These are phyloP conservation scores for Syrphus vitripennis DNA, from an alignment of 2,888 invertebrate genomes.

Conservation along the genomic window DNA sequence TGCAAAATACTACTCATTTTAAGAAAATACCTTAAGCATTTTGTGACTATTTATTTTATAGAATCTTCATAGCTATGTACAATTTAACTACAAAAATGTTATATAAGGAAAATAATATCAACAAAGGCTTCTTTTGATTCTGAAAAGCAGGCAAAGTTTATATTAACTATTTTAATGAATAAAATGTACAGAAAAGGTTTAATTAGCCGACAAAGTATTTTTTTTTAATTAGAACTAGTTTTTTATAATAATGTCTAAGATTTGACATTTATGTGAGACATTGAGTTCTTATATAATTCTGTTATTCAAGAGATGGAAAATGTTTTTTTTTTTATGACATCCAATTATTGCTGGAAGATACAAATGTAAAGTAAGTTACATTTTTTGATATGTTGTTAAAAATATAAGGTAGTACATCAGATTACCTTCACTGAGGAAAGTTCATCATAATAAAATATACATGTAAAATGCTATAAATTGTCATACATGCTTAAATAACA, in stretches of 20 bases:
- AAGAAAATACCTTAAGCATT: too few relatives aligned
- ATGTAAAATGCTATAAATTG: too few relatives aligned
- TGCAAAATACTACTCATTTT: too few relatives aligned
- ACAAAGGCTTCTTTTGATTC: too few relatives aligned
- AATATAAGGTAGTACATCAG: not conserved
- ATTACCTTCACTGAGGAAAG: not conserved
- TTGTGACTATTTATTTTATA: too few relatives aligned
- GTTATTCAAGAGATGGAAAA: not conserved
- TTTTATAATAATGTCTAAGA: not conserved
- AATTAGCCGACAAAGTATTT: not conserved
- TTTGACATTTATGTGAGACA: slow-evolving; percentile 7
- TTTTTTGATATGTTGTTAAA: not conserved
- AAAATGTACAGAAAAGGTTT: not conserved
- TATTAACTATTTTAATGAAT: not conserved
- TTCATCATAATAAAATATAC: too few relatives aligned
- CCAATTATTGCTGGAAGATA: not conserved
- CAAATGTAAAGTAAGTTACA: not conserved
- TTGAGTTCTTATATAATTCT: not conserved
- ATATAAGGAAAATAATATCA: too few relatives aligned
- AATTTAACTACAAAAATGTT: too few relatives aligned
- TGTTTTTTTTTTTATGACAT: not conserved
- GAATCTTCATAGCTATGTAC: too few relatives aligned
- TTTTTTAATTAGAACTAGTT: not conserved
- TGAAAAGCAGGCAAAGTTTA: too few relatives aligned
- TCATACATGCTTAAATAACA: too few relatives aligned